Percentiles rank a stretch among this genome's conserved stretches.
Conservation (phyloP, 1,140 invertebrate genomes). For the Antheraea pernyi region DNA sequence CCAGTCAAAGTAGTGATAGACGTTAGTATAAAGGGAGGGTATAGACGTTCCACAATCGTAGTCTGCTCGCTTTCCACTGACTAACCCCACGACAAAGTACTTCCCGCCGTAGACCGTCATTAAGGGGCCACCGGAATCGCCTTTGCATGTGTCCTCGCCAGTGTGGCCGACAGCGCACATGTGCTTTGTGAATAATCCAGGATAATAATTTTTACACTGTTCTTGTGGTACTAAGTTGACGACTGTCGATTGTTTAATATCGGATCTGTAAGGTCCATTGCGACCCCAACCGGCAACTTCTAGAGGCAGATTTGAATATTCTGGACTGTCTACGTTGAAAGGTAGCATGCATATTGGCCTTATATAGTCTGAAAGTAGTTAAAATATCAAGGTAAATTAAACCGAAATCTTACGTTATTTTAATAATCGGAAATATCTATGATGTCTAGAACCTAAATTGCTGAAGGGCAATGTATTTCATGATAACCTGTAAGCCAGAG, state of each 20-base stretch:
- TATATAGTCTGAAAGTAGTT: conserved; percentile 52
- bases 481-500: no score
- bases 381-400: background rate
- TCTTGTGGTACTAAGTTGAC: conserved; percentile 53
- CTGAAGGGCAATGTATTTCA: no score
- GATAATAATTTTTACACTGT: conserved; percentile 47
- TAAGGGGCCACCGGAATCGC: conserved; percentile 64
- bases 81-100: conserved; percentile 56
- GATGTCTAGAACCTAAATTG: no score
- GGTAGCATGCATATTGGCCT: conserved; percentile 61
- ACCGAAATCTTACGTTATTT: background rate
- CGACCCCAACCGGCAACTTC: conserved; percentile 64
- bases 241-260: conserved; percentile 62
- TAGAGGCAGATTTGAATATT: conserved; percentile 51
- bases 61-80: conserved; percentile 64
- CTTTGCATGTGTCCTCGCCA: conserved; percentile 66
- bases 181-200: conserved; percentile 39
- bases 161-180: conserved; percentile 57
- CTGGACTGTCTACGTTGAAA: conserved; percentile 50
- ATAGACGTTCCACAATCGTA: conserved; percentile 59
- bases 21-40: conserved; percentile 65
- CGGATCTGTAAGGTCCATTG: conserved; percentile 36
- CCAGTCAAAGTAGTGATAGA: conserved; percentile 61
- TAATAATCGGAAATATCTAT: background rate
- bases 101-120: conserved; percentile 59